Evolutionary conservation across 2,113 vertebrate genomes (phyloP), one percentile per base, ranked within the genome.

Genomic region (Ibidorhyncha struthersii): DNA sequence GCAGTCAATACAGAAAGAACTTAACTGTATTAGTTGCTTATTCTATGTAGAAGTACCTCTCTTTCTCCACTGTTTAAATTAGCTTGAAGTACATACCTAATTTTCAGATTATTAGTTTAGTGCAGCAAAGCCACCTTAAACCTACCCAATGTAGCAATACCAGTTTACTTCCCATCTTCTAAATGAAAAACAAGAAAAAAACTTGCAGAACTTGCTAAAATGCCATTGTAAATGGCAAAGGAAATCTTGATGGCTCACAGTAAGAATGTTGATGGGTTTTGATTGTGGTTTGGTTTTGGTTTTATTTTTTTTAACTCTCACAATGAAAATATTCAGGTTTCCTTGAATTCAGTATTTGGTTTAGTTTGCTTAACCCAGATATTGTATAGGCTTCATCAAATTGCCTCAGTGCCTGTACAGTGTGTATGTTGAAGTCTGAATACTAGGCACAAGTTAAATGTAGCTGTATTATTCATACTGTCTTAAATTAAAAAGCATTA

Each of bases 401-500:
- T 66, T 38, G 5, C 15, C 9, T 66, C 18, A 52, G 58, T 88
- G 5, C 49, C 82, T 82, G 41, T 62, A 67, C 25, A 45, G 6
- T 82, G n/a, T 86, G 50, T 69, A 36, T 90, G n/a, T 43, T 74
- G 43, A 79, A 93, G 43, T 72, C 62, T 55, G 49, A 96, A 53
- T 89, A 50, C 45, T 45, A 89, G 74, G 38, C 71, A 92, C 80
- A 69, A 55, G 41, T 61, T 89, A 56, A 73, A 66, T 87, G 26
- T 38, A 66, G 8, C 52, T 82, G n/a, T 41, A 84, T 26, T 29
- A 80, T 87, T 96, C 61, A 74, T 89, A 82, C 53, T 87, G 82
- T 71, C 67, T 94, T 93, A 96, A 94, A 97, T 92, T 92, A 88
- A 93, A 91, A 88, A 65, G 7, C 47, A 95, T 90, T 97, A 78